These are phyloP conservation scores for Thymallus thymallus DNA, from an alignment of 2,113 vertebrate genomes.

Conservation along the genomic window DNA sequence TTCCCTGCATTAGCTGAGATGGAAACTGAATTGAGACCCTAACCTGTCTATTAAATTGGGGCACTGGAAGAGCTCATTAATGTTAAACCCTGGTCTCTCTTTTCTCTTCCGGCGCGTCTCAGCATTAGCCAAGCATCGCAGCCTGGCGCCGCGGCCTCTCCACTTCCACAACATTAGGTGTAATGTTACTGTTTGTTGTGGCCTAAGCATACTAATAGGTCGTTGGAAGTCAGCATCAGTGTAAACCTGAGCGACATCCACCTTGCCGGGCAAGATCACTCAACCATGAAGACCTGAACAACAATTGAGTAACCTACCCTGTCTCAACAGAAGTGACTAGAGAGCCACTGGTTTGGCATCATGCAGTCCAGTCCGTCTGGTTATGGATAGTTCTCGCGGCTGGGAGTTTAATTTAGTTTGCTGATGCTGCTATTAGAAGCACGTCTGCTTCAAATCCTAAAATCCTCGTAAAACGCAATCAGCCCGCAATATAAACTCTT, in stretches of 20 bases:
- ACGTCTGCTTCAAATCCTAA: too few relatives aligned
- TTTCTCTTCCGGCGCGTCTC: slow-evolving; percentile 63
- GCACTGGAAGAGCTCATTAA: slow-evolving; percentile 12
- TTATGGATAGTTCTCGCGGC: background rate
- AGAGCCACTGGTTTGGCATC: background rate
- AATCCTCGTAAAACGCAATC: too few relatives aligned
- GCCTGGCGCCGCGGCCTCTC: slow-evolving; percentile 76
- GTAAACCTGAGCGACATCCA: slow-evolving; percentile 71
- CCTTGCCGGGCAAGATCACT: slow-evolving; percentile 52
- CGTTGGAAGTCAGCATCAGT: slow-evolving; percentile 67
- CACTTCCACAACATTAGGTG: slow-evolving; percentile 78
- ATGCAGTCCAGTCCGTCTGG: background rate
- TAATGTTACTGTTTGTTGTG: slow-evolving; percentile 82
- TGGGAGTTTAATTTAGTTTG: too few relatives aligned
- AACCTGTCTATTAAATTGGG: slow-evolving; percentile 27
- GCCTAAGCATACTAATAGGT: slow-evolving; percentile 68
- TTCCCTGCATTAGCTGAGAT: background rate
- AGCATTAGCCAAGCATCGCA: slow-evolving; percentile 77
- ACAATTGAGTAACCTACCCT: slow-evolving; percentile 43
- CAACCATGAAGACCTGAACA: slow-evolving; percentile 52
- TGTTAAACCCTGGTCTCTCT: slow-evolving; percentile 33
- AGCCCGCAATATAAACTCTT: background rate
- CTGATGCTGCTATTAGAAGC: too few relatives aligned
- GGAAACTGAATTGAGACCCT: background rate
- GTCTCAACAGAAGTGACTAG: background rate